Evolutionary conservation across 2,797 vertebrate genomes (phyloP), one percentile per base, ranked within the genome.

Genomic region (Zalophus californianus): DNA sequence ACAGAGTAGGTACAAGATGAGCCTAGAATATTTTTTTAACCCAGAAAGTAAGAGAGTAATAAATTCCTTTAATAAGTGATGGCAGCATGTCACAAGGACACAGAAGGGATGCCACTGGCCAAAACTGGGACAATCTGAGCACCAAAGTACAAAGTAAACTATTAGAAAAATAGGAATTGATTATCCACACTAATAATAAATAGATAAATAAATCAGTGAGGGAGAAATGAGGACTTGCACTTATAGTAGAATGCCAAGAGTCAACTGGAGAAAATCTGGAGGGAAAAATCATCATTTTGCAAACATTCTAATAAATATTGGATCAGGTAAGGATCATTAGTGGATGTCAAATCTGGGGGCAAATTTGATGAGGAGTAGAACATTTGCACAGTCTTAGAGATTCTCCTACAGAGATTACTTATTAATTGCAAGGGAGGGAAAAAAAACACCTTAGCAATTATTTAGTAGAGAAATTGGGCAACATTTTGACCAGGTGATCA

Each of bases 1-100:
- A 66, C 50, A 91, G 44, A 25, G 10, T 29, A 44, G 50, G n/a
- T 60, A 80, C 52, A 75, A 73, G n/a, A 86, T 80, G 23, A 96
- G 21, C 3, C 41, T 68, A 21, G 32, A 58, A 48, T 86, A 27
- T 20, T 21, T 50, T 91, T 92, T 94, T 72, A 84, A 83, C 13
- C 35, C 15, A 56, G 54, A 95, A 87, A 82, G 27, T 86, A 82
- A 97, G 60, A 38, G 82, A 83, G 18, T 50, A 8, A 91, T 78
- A 87, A 77, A 20, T 48, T 82, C 16, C 90, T 79, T 72, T 23
- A 48, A 62, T 52, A 92, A 90, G n/a, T 77, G 29, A 58, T 18
- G 1, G 27, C 58, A 90, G 29, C 62, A 66, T 90, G 44, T 83
- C 52, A 78, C 21, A 62, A 82, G 68, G 41, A 62, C 85, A 83